These are phyloP conservation scores for Deladenus siricidicola DNA, from an alignment of 2,888 invertebrate species.

Conservation along the genomic window DNA sequence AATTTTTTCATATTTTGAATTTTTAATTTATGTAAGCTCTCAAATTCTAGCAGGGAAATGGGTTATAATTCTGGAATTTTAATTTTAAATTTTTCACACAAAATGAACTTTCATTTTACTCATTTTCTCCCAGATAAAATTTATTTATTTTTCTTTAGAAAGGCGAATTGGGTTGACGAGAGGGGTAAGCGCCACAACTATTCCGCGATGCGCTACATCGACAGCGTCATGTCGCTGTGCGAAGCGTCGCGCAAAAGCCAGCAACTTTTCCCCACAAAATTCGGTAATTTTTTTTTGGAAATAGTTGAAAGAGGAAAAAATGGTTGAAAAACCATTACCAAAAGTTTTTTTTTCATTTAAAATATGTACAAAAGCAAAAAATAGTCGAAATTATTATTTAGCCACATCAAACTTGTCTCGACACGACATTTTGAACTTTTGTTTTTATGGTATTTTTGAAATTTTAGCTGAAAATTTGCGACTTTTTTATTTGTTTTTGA, in stretches of 20 bases:
- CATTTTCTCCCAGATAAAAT: too few species aligned
- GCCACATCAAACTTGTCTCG: neutral
- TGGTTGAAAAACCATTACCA: neutral
- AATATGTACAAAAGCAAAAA: neutral
- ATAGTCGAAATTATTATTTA: neutral
- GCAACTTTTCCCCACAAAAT: conserved; percentile 49
- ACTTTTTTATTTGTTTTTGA: too few species aligned
- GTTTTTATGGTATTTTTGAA: too few species aligned
- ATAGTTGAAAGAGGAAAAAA: neutral
- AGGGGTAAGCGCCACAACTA: conserved; percentile 44
- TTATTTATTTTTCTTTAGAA: conserved; percentile 28
- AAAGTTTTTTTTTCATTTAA: too few species aligned
- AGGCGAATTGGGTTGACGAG: conserved; percentile 47
- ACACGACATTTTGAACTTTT: too few species aligned
- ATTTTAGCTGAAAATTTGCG: too few species aligned
- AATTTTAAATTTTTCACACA: too few species aligned
- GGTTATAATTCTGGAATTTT: too few species aligned
- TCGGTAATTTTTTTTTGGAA: conserved; percentile 34
- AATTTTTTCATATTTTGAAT: neutral
- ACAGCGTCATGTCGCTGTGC: conserved; percentile 46
- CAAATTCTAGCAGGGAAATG: too few species aligned
- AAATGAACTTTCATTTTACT: too few species aligned
- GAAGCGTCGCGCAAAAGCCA: conserved; percentile 44
- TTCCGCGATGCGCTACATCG: conserved; percentile 49
- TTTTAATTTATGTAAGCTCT: neutral